Conservation (phyloP, 2,113 vertebrate genomes). For the Tauraco erythrolophus region DNA sequence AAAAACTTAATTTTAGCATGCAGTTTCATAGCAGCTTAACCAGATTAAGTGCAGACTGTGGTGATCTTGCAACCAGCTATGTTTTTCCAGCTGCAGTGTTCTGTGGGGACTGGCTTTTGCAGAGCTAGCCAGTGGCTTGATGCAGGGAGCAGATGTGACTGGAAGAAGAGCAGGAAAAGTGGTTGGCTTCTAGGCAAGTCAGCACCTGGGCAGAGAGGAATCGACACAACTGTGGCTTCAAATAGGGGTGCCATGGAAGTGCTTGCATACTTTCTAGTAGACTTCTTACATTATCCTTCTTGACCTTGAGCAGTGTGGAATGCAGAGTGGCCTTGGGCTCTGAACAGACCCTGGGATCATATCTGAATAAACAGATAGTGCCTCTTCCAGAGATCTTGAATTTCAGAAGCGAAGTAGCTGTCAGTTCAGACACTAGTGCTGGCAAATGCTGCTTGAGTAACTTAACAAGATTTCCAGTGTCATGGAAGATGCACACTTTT, state of each 20-base stretch:
- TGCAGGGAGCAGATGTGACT: background rate
- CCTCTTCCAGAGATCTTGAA: background rate
- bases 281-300: background rate
- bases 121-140: background rate
- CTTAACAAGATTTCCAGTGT: background rate
- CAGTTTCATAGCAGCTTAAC: background rate
- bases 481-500: background rate
- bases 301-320: rapidly evolving
- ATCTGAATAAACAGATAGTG: background rate
- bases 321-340: background rate
- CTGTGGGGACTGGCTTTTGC: background rate
- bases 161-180: background rate
- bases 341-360: background rate
- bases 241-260: rapidly evolving
- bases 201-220: background rate
- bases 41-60: background rate
- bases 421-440: background rate
- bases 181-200: background rate
- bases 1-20: background rate
- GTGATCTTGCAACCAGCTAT: rapidly evolving
- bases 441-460: conserved; percentile 7
- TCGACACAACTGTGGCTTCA: background rate
- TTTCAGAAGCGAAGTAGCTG: background rate
- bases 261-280: background rate
- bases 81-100: rapidly evolving